Base-by-base conservation (phyloP, 2,113 vertebrate species). In the Halcyon malimbica region DNA sequence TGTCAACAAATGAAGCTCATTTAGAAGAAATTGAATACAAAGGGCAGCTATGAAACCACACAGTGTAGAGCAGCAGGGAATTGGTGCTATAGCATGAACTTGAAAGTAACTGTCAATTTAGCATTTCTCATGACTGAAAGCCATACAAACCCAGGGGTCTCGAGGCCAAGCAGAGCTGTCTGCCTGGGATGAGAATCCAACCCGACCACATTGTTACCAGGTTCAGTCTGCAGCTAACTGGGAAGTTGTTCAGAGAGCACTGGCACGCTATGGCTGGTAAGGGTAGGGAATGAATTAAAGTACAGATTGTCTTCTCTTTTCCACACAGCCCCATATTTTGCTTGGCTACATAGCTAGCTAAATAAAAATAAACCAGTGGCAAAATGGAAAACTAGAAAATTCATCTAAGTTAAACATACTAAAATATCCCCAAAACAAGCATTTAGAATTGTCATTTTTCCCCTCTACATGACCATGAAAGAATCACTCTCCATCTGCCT, bases 1-100 rank as follows among this genome's bases (percentile, higher is more conserved):
- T 92, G 89, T 96, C 95, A 92, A 94, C 90, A 96, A 89, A 92
- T 89, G 89, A 85, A 93, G 77, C 57, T 94, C 64, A 57, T 90
- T 92, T 89, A 59, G 60, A 87, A 96, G 70, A 90, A 92, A 95
- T 0, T 18, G 23, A 86, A 87, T 41, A 96, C 90, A 95, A 94
- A 95, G 70, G 53, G 74, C 86, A 87, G 83, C 80, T 65, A 54
- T 17, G 83, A 94, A 93, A 87, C 64, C 64, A 73, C 69, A 65
- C 62, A 24, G 83, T 10, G 48, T 8, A 51, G 60, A 94, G 69
- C 90, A 94, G 83, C 80, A 37, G 88, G 88, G 89, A 95, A 90
- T 33, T 87, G 69, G 89, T 89, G 89, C 86, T 82, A 35, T 15
- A 37, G 83, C 48, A 82, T 1, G 5, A 92, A 76, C 73, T 50